Evolutionary conservation across 1,140 invertebrate species (phyloP), one percentile per base, ranked within the genome.

Genomic region (Apis laboriosa): DNA sequence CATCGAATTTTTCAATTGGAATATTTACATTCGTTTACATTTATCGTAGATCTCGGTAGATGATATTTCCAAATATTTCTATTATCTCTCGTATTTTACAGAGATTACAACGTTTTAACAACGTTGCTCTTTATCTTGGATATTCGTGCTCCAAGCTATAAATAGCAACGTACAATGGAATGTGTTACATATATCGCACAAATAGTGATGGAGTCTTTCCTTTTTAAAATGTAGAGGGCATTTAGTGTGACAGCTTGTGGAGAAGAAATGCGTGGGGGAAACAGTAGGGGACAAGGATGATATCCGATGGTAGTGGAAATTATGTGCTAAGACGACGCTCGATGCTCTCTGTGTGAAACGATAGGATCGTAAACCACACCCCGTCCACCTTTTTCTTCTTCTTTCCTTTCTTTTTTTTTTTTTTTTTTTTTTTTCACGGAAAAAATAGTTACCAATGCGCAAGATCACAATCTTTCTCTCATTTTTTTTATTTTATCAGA

Each of bases 281-380:
- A 84, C 85, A 77, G 85, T 86, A 66, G 83, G 84, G 84, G 82
- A 80, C 77, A 63, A 43, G 82, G 61, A 19, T 78, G 70, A 73
- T 84, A 56, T 70, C 77, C 58, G 28, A 77, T 70, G 72, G 28
- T 68, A 58, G 24, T 67, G 63, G n/a, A 71, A 86, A 80, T 86
- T 86, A 86, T 86, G 83, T 77, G 63, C 61, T 28, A 60, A 43
- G 60, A 61, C n/a, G 74, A 51, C 24, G 66, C 71, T 77, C 67
- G 4, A 75, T 73, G 77, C 77, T 82, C 80, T 70, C 66, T 12
- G 72, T 78, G 82, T 84, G 67, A 76, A 81, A 86, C 76, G 60
- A 67, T 71, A 66, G 70, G 70, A 78, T 79, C 85, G 63, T 86
- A 85, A 86, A 82, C 68, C 72, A 56, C 28, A 15, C 9, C 60